Evolutionary conservation across 2,888 invertebrate species (phyloP), one percentile per base, ranked within the genome.

Genomic region (Polymixis lichenea): DNA sequence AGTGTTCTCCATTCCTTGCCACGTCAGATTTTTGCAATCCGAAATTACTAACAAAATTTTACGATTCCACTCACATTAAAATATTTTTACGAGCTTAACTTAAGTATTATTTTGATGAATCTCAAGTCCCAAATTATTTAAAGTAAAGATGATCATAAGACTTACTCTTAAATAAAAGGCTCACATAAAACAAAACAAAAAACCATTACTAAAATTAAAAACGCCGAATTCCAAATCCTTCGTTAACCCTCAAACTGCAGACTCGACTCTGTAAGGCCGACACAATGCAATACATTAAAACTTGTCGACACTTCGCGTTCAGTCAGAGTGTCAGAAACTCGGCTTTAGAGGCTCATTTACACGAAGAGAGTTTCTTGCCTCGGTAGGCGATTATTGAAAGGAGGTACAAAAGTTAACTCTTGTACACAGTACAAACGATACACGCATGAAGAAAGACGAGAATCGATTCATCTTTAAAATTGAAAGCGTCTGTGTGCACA

Each of bases 221-320:
- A 38, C 8, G 17, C 7, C 58, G 11, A 79, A 78, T 64, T 43
- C 19, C 15, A 25, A 55, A 60, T 53, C 64, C n/a, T 38, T 58
- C 49, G 28, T 65, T 61, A 73, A 53, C 61, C 51, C 32, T 25
- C 65, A 2, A 32, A 51, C 32, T 80, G 66, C 72, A 79, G 56
- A 56, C 22, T 46, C 19, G n/a, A n/a, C 32, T 61, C 51, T 51
- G 22, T 32, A 43, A 55, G 32, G 46, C 25, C 56, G 72, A 79
- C 66, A 79, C 80, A 80, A 84, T 80, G 72, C 84, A 84, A 72
- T 80, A 80, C 84, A 80, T 80, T 80, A 84, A 79, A 80, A 84
- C 84, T 80, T 80, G 80, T 66, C 60, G 65, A 9, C 83, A 61
- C 60, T 78, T 65, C 71, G 49, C n/a, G 62, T 55, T 53, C 61